Percentiles rank a stretch among this genome's conserved stretches.
phyloP scores from a whole-genome alignment of 2,113 vertebrate species.

The Thinocorus orbignyianus region DNA sequence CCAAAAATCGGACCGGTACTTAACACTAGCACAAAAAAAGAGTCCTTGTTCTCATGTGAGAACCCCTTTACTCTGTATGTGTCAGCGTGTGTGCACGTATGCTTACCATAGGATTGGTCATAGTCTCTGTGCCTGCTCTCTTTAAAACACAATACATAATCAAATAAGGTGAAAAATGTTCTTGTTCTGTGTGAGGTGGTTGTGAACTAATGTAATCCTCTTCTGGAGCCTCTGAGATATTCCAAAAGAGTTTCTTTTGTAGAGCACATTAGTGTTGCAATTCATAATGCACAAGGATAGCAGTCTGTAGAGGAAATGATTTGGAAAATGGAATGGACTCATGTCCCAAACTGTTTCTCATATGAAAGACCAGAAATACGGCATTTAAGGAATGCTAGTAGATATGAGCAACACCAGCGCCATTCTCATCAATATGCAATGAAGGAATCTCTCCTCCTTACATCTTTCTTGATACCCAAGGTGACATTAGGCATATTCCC shows the following conservation, averaged over 20 bases:
- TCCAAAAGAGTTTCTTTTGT: not conserved
- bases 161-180: not conserved
- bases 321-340: not conserved
- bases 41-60: not conserved
- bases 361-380: not conserved
- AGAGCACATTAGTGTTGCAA: not conserved
- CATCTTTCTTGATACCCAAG: not conserved
- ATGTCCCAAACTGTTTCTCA: not conserved
- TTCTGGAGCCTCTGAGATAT: not conserved
- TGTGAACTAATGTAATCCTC: not conserved
- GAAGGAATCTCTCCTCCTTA: not conserved
- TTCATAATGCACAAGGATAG: not conserved
- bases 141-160: not conserved
- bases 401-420: not conserved
- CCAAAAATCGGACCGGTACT: no score
- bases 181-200: not conserved
- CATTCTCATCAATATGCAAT: not conserved
- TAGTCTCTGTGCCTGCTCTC: not conserved
- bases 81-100: not conserved
- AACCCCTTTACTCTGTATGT: not conserved
- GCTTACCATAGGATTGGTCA: accelerated
- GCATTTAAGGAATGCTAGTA: not conserved
- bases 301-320: not conserved
- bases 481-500: not conserved
- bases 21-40: no score